Base-by-base conservation (phyloP, 2,888 invertebrate genomes). In the Mesopsocus fuscifrons region DNA sequence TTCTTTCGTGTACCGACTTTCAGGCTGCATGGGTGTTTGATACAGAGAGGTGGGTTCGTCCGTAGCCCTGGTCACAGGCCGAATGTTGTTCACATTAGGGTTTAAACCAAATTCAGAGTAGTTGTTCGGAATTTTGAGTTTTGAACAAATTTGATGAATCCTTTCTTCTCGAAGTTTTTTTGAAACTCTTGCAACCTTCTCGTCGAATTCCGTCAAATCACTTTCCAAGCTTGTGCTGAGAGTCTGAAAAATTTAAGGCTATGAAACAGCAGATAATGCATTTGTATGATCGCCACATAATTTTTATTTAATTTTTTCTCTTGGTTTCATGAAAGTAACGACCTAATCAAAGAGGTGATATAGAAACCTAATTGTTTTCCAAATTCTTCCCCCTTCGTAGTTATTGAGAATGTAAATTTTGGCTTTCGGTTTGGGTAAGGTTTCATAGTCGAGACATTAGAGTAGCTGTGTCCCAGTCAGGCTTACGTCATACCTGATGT, bases 201-300 rank as follows among this genome's bases (percentile, higher is more conserved):
- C 44, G 40, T 56, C 54, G 2, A 54, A 54, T 42, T 55, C 56
- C 22, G 49, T 42, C 3, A 56, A 50, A 41, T 55, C 55, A 46
- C 53, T 54, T 18, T 50, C 51, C 23, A 56, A 52, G 4, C 53
- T 55, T 11, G 50, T 49, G 21, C 52, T 52, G 48, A 53, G 53
- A n/a, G 51, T 50, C 56, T 55, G 46, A 2, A 41, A 42, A 17
- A 34, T 41, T 26, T 41, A 41, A 48, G n/a, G n/a, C n/a, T n/a
- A n/a, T n/a, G n/a, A n/a, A n/a, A n/a, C n/a, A n/a, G n/a, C n/a
- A n/a, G n/a, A n/a, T n/a, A n/a, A n/a, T n/a, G n/a, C n/a, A n/a
- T n/a, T n/a, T n/a, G n/a, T n/a, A n/a, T n/a, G n/a, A n/a, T n/a
- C n/a, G n/a, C n/a, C n/a, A n/a, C n/a, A n/a, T n/a, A n/a, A n/a